Evolutionary conservation across 2,113 vertebrate species (phyloP).

Genomic region (Hyperopisus bebe): DNA sequence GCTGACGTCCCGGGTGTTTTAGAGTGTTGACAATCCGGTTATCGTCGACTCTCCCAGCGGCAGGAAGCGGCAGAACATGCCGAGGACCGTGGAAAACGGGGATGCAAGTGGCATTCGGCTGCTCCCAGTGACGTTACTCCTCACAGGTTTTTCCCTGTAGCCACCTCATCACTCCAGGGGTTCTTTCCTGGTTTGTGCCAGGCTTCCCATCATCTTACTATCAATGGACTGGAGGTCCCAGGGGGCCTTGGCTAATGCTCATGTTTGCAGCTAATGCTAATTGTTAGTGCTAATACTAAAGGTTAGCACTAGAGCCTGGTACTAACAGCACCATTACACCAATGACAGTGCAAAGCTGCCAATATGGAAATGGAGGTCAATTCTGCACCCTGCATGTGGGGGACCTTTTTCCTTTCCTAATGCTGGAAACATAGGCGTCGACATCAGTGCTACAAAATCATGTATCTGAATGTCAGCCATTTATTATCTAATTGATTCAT

Average conservation of each 20-base stretch:
- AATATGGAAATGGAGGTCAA: neutral
- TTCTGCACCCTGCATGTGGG: neutral
- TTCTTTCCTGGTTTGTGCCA: neutral
- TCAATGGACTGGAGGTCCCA: neutral
- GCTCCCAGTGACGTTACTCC: neutral
- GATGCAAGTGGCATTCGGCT: neutral
- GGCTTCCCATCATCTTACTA: neutral
- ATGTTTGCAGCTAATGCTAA: neutral
- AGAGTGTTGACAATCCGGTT: slow-evolving; percentile 5
- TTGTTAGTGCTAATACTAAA: neutral
- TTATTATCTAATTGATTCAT: neutral
- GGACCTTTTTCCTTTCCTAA: neutral
- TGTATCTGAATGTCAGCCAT: neutral
- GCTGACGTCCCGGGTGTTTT: neutral
- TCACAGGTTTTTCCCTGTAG: neutral
- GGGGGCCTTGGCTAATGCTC: neutral
- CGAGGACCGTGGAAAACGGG: neutral
- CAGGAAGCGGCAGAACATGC: neutral
- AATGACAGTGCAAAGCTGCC: neutral
- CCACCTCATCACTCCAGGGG: neutral
- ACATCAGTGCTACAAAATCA: neutral
- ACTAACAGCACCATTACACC: neutral
- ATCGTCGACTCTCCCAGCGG: neutral
- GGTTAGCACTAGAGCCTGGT: neutral
- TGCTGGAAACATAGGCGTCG: neutral